Base-by-base conservation (phyloP, 2,797 vertebrate genomes). In the Cirrhinus molitorella region DNA sequence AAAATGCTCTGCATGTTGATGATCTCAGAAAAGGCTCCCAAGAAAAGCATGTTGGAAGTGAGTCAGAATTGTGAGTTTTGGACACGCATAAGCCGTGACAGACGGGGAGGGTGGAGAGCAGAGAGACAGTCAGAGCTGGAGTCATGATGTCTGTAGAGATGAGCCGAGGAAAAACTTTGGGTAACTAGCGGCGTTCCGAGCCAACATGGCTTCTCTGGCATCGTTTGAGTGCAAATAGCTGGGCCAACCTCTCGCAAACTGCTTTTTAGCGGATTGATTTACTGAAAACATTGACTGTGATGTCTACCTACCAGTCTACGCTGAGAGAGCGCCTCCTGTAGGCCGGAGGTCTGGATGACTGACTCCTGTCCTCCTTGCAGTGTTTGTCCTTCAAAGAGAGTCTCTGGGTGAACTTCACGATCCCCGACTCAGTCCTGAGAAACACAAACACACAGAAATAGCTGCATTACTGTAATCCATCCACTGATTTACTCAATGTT, bases 301-400 rank as follows among this genome's bases (percentile, higher is more conserved):
- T 13, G 16, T 37, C 53, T 37, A 37, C 25, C 51, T 95, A 97
- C 96, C 96, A 97, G 94, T 97, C 96, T 89, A 96, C 92, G 88
- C 96, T 97, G 63, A 97, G 95, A 85, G 96, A 97, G 86, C 96
- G 94, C 92, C 96, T 94, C 91, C 96, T 94, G 92, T 96, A 96
- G 87, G 94, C 90, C 40, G 91, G 86, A 83, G 92, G 94, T 91
- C 95, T 84, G 88, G 95, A 94, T 3, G 61, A 79, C 1, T 89
- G 85, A 17, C 94, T 92, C 92, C 94, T 96, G 89, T 96, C 95
- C 83, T 94, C 91, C 90, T 97, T 97, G 84, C 92, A 88, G 47
- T 95, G 95, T 75, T 95, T 96, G 88, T 97, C 96, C 90, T 96
- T 97, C 85, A 97, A 91, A 5, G 96, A 96, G 55, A 97, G 94